Base-by-base conservation (phyloP, 1,140 invertebrate species). In the Monochamus saltuarius region DNA sequence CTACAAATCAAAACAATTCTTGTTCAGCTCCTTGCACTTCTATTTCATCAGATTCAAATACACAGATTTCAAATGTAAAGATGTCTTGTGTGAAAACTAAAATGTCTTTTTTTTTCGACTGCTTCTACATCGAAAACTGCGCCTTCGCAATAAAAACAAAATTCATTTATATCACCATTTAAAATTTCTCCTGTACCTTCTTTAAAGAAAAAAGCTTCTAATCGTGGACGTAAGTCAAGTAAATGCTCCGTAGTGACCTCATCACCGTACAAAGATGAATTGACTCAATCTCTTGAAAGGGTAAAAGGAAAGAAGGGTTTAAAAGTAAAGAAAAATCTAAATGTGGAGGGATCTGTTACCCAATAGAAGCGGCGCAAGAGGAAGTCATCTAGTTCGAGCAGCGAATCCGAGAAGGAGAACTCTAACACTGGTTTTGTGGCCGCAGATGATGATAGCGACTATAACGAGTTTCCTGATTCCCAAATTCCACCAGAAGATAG, bases 401-500 rank as follows among this genome's bases (percentile, higher is more conserved):
- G 22, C 22, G 22, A 29, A 29, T 29, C 22, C 22, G 22, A 29
- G 22, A 29, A 29, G 22, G 22, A 29, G 22, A 29, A 52, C 36
- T 10, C n/a, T 17, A 17, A 42, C 40, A 42, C 40, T 13, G n/a
- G 16, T 13, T 42, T 42, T 42, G 16, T 42, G 50, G 17, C 50
- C 22, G 50, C 35, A 10, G 50, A 52, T 52, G 19, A 52, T 14
- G 50, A 52, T 11, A 34, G 11, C 13, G 50, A 52, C 14, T 34
- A 34, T 11, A 11, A 52, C 36, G 50, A 52, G 11, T n/a, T 52
- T 10, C 35, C 50, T 52, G 35, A 35, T 34, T 29, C 22, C 22
- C 50, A 52, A 52, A 52, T 34, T 17, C 22, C 22, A 38, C 50
- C 50, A 52, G 50, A 52, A 34, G 50, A 52, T 52, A 34, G 22